A percentile compares a stretch with the other conserved stretches of the same genome.
These are phyloP conservation scores for Heliconius ismenius DNA, from an alignment of 2,888 invertebrate species.

Conservation along the genomic window DNA sequence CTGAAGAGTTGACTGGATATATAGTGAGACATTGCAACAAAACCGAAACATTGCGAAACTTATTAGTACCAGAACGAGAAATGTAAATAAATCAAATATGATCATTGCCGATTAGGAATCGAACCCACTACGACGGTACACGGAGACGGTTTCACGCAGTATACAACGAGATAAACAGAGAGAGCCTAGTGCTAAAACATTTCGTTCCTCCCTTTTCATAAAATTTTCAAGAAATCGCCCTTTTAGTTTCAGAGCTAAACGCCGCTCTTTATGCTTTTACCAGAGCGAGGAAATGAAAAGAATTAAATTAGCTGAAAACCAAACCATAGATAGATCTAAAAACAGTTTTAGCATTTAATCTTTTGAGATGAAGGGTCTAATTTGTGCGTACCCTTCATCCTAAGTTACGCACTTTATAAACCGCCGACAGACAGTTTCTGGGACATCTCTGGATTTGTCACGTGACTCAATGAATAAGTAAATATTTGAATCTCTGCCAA, in stretches of 20 bases:
- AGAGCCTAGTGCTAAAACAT: too few relatives aligned
- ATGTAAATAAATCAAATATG: too few relatives aligned
- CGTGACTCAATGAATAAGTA: slow-evolving; percentile 26
- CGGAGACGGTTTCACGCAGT: too few relatives aligned
- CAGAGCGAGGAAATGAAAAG: not conserved
- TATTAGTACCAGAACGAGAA: too few relatives aligned
- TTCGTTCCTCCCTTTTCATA: too few relatives aligned
- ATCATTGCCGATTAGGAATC: too few relatives aligned
- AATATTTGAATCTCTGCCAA: not conserved
- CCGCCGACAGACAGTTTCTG: slow-evolving; percentile 8
- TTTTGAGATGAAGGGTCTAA: slow-evolving; percentile 8
- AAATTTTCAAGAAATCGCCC: not conserved
- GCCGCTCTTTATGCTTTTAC: not conserved
- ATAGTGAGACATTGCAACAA: too few relatives aligned
- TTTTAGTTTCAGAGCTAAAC: not conserved
- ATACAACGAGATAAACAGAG: too few relatives aligned
- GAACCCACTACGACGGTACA: too few relatives aligned
- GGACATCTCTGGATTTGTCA: slow-evolving; percentile 18
- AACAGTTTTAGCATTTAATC: not conserved
- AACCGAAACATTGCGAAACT: too few relatives aligned
- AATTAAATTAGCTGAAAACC: not conserved
- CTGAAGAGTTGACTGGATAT: too few relatives aligned
- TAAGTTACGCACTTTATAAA: slow-evolving; percentile 27
- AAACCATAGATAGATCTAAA: not conserved
- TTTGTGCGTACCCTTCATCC: not conserved